phyloP scores from a whole-genome alignment of 2,888 invertebrate species.

The Augiades crinisus region DNA sequence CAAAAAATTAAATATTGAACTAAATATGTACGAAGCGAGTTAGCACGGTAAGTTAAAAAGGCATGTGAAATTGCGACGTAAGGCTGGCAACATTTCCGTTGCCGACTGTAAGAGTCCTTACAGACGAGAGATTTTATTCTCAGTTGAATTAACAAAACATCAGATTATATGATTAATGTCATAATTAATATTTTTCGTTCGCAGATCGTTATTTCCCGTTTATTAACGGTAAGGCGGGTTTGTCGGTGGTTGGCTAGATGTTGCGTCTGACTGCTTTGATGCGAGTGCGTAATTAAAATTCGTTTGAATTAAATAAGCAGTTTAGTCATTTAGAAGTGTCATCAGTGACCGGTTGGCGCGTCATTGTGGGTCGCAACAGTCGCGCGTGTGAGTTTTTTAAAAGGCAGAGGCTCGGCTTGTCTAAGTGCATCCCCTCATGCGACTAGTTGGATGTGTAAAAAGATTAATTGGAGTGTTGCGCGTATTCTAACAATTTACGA shows the following conservation, averaged over 20 bases:
- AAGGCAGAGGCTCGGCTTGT: constrained; percentile 56
- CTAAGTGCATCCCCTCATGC: constrained; percentile 70
- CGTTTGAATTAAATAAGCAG: constrained; percentile 26
- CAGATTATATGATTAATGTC: constrained; percentile 31
- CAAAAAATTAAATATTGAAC: constrained; percentile 59
- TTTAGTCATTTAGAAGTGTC: constrained; percentile 29
- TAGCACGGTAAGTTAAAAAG: constrained; percentile 70
- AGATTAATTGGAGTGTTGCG: constrained; percentile 81
- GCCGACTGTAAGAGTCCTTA: constrained; percentile 65
- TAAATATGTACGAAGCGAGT: constrained; percentile 55
- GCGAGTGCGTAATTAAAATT: constrained; percentile 26
- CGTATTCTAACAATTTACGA: constrained; percentile 75
- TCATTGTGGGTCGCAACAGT: constrained; percentile 32
- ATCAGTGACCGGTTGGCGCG: constrained; percentile 34
- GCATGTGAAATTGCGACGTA: constrained; percentile 78
- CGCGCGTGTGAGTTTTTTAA: constrained; percentile 56
- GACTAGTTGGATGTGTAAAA: constrained; percentile 79
- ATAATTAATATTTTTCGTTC: constrained; percentile 32
- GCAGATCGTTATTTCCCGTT: constrained; percentile 26
- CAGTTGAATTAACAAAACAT: constrained; percentile 51
- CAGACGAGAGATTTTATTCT: constrained; percentile 67
- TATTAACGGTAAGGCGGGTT: constrained; percentile 23
- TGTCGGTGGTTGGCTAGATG: constrained; percentile 22
- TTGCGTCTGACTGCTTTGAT: constrained; percentile 26
- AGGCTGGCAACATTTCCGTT: constrained; percentile 71